Base-by-base conservation (phyloP, 2,113 vertebrate genomes). In the Trichomycterus rosablanca region DNA sequence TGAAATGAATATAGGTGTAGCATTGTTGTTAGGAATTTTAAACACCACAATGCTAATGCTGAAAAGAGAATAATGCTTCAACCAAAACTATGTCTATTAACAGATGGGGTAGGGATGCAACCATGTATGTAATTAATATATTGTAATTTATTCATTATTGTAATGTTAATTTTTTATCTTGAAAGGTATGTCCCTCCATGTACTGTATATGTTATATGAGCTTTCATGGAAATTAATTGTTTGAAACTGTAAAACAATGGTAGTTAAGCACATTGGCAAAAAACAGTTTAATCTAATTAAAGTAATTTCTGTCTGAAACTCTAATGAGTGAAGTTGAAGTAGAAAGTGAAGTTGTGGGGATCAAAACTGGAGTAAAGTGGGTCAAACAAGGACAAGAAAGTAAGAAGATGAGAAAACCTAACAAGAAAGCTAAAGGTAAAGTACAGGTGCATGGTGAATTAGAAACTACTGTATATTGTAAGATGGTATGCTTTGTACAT, bases 201-300 rank as follows among this genome's bases (percentile, higher is more conserved):
- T n/a, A n/a, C n/a, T n/a, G n/a, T n/a, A n/a, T n/a, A n/a, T n/a
- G 9, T 39, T 23, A 23, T 6, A 8, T 15, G 9, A 37, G 4
- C n/a, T 19, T 67, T 46, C 50, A 49, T 32, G n/a, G 49, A 24
- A 63, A 11, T 12, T 28, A 48, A 34, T 23, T 18, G 16, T 40
- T 59, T 15, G 37, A 62, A 64, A 59, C 52, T 55, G 66, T 67
- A 60, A 20, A 53, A 51, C 22, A 62, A 43, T 46, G 46, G 45
- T 64, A 66, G 62, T 43, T 52, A 51, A 46, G 55, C 42, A 49
- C 61, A 63, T 54, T 37, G 12, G 59, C 55, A 71, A 45, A 63
- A 8, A 69, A 35, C 12, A 37, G 68, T 78, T 70, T 75, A 64
- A 59, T 66, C 67, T 55, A 59, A 62, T 72, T 72, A 67, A 70